phyloP scores from a whole-genome alignment of 2,888 invertebrate genomes.

The Rapana venosa region DNA sequence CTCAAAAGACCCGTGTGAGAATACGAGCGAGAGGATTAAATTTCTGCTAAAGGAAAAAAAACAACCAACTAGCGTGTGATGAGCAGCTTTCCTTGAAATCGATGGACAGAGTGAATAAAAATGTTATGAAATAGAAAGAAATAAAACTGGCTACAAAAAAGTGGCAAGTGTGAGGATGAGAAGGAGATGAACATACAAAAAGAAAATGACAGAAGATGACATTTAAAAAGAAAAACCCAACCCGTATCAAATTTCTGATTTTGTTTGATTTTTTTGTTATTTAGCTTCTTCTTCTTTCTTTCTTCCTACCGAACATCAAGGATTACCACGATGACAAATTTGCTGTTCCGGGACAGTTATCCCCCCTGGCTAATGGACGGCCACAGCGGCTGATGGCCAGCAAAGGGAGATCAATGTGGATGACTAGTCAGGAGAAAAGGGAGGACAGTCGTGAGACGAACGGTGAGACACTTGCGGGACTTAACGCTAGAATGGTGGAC shows the following conservation, averaged over 20 bases:
- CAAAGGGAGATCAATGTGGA: slow-evolving; percentile 33
- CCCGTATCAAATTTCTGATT: neutral
- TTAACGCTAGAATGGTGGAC: neutral
- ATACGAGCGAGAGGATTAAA: slow-evolving; percentile 34
- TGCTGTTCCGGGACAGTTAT: slow-evolving; percentile 35
- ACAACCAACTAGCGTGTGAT: neutral
- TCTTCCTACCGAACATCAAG: neutral
- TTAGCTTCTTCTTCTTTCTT: neutral
- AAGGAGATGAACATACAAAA: neutral
- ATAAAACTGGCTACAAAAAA: neutral
- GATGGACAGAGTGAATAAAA: too few species aligned
- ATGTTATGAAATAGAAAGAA: too few species aligned
- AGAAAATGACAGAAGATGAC: neutral
- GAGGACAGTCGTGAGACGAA: slow-evolving; percentile 23
- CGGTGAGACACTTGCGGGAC: neutral
- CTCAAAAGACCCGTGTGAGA: slow-evolving; percentile 20
- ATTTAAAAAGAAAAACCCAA: too few species aligned
- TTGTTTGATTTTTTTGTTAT: neutral
- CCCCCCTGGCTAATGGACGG: slow-evolving; percentile 12
- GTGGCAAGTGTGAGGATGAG: neutral
- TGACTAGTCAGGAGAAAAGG: slow-evolving; percentile 15
- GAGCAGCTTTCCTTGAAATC: neutral
- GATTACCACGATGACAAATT: slow-evolving; percentile 36
- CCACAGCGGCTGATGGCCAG: slow-evolving; percentile 14
- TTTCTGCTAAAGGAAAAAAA: neutral